These are phyloP conservation scores for Bubo scandiacus DNA, from an alignment of 2,113 vertebrate genomes.

Conservation along the genomic window DNA sequence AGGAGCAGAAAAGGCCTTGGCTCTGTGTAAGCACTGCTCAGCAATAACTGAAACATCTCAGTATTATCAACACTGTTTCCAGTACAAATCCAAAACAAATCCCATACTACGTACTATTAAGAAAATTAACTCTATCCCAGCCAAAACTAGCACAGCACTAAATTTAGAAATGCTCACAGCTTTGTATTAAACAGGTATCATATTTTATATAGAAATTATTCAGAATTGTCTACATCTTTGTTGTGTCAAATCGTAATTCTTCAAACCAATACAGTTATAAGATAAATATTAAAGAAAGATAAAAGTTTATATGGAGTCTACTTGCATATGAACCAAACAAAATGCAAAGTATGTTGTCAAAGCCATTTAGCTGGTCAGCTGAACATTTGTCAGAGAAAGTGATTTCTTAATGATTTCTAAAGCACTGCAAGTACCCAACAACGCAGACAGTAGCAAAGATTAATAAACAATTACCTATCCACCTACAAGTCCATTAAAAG, in stretches of 20 bases:
- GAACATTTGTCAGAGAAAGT: background rate
- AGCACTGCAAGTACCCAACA: background rate
- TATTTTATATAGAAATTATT: background rate
- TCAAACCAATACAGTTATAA: background rate
- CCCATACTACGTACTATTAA: background rate
- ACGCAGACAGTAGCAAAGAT: background rate
- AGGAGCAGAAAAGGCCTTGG: background rate
- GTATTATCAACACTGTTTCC: background rate
- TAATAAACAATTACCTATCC: background rate
- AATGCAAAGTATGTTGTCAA: background rate
- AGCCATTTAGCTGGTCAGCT: background rate
- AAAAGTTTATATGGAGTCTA: background rate
- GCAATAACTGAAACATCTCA: background rate
- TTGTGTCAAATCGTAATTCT: background rate
- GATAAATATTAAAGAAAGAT: background rate
- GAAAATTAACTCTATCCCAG: background rate
- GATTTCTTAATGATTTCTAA: background rate
- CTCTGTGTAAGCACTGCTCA: background rate
- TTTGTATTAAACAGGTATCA: background rate
- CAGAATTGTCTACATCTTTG: background rate
- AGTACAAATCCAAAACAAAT: background rate
- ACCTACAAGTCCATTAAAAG: background rate
- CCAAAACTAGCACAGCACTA: background rate
- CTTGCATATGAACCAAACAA: background rate
- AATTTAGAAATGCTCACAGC: background rate